These are phyloP conservation scores for Spialia ferax DNA, from an alignment of 2,888 invertebrate genomes.

Conservation along the genomic window DNA sequence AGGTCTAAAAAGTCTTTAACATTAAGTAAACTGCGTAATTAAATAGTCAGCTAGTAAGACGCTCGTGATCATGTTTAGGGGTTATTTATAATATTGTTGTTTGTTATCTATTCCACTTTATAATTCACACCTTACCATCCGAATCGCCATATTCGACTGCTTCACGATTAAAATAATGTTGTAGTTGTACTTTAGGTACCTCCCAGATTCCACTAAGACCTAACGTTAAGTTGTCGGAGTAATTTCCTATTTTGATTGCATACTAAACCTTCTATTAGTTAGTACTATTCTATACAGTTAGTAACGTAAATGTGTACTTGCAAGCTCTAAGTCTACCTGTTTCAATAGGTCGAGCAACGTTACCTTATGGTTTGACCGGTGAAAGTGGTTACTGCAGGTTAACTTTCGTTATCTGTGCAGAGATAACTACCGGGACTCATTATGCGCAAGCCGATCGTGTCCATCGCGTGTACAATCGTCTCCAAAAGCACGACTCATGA, in stretches of 20 bases:
- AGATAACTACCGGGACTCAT: conserved; percentile 48
- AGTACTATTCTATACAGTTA: too few relatives aligned
- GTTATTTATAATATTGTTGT: too few relatives aligned
- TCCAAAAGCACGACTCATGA: conserved; percentile 39
- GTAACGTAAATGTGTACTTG: conserved; percentile 5
- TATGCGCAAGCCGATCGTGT: conserved; percentile 57
- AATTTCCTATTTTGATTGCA: conserved; percentile 3
- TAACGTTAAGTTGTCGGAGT: neutral
- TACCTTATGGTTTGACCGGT: conserved; percentile 55
- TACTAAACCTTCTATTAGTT: neutral
- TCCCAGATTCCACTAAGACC: neutral
- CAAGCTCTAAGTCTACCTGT: conserved; percentile 23
- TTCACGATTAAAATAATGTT: neutral
- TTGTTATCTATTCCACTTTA: too few relatives aligned
- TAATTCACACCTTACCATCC: neutral
- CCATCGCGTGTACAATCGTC: conserved; percentile 40
- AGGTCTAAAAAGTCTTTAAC: neutral
- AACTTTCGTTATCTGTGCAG: conserved; percentile 68
- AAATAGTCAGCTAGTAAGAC: too few relatives aligned
- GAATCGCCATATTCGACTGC: neutral
- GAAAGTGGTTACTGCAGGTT: conserved; percentile 72
- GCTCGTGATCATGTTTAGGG: too few relatives aligned
- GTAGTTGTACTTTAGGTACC: neutral
- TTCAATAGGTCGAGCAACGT: conserved; percentile 48
- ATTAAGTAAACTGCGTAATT: too few relatives aligned